Base-by-base conservation (phyloP, 1,140 invertebrate genomes). In the Eurytemora carolleeae region DNA sequence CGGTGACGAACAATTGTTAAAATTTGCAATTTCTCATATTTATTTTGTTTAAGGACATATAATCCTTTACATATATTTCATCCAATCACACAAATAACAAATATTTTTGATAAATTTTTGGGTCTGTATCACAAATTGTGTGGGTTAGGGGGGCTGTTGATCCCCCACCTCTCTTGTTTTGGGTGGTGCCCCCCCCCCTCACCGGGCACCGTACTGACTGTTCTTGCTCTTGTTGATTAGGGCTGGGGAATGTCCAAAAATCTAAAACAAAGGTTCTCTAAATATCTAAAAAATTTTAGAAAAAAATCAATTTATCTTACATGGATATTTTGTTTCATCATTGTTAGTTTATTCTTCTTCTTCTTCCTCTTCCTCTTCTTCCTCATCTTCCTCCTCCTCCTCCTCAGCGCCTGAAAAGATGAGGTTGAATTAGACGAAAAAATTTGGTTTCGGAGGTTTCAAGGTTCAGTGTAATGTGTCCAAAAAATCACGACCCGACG, bases 361-460 rank as follows among this genome's bases (percentile, higher is more conserved):
- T 64, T 70, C 67, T 61, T 69, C 66, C 63, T 71, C 65, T 61
- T 71, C 69, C 26, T 71, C 71, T 61, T 74, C 70, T 26, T 79
- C 80, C 57, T 75, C 76, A 53, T 75, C 80, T 60, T 81, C 82
- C 64, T 82, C 82, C 66, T 83, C 82, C 63, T 82, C 81, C 53
- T 81, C 80, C 65, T 82, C 82, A 66, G 82, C 83, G 64, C 83
- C 84, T 64, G 79, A 81, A n/a, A n/a, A n/a, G n/a, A 66, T 82
- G 82, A 67, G 78, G 81, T 60, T 53, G 61, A 19, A 31, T 56
- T n/a, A 21, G 55, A 21, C 7, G 7, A 3, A 56, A 56, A n/a
- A n/a, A 21, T 44, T 44, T 44, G n/a, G n/a, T n/a, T n/a, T n/a
- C n/a, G n/a, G n/a, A n/a, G n/a, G n/a, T n/a, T n/a, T n/a, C n/a